Conservation (phyloP, 2,797 vertebrate genomes). For the Hafferia zeledoni region DNA sequence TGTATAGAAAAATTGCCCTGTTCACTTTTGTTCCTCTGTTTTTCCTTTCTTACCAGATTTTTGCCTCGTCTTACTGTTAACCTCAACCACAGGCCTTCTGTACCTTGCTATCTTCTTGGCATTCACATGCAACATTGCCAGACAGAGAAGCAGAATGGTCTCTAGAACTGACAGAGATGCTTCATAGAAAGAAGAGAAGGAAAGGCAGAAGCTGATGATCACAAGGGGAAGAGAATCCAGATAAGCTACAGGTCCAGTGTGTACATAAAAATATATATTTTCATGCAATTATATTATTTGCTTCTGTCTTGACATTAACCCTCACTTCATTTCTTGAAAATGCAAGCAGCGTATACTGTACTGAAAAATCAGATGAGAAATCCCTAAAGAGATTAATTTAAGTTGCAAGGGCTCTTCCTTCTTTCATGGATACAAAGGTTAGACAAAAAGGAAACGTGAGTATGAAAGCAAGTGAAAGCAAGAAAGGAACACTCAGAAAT, state of each 20-base stretch:
- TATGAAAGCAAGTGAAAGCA: neutral
- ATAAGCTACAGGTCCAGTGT: neutral
- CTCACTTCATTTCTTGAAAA: neutral
- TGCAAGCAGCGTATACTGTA: neutral
- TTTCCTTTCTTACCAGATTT: neutral
- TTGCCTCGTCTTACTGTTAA: neutral
- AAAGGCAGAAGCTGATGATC: neutral
- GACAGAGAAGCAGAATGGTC: neutral
- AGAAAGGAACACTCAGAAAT: conserved; percentile 51
- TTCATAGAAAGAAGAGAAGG: neutral
- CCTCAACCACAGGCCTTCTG: neutral
- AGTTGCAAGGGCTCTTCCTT: neutral
- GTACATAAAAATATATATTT: neutral
- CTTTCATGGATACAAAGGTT: conserved; percentile 10
- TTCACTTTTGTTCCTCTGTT: neutral
- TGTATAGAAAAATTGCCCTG: neutral
- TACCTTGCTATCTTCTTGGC: neutral
- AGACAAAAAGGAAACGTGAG: conserved; percentile 39
- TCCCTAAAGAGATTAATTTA: neutral
- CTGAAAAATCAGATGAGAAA: neutral
- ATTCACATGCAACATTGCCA: neutral
- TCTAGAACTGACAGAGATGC: neutral
- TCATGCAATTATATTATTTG: neutral
- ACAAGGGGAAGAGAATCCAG: neutral
- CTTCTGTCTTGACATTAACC: neutral